phyloP scores from a whole-genome alignment of 2,888 invertebrate genomes.

The Bellardia pandia region DNA sequence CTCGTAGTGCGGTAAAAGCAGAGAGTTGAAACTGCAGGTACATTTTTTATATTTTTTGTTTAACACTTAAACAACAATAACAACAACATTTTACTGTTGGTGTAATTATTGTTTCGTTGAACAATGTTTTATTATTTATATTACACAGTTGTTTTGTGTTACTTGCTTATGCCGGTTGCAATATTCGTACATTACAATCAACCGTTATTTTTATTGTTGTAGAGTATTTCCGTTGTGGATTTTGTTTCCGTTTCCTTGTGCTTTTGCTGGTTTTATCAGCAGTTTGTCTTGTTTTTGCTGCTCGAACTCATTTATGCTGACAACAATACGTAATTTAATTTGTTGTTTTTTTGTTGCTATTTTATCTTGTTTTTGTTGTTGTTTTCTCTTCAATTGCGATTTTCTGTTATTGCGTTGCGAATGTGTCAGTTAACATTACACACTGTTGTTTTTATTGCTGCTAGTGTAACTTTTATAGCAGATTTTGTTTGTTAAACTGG shows the following conservation, averaged over 20 bases:
- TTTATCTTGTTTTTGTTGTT: conserved; percentile 6
- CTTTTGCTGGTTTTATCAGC: not conserved
- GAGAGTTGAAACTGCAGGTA: not conserved
- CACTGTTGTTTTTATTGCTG: not conserved
- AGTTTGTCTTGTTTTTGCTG: conserved; percentile 22
- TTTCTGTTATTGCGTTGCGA: not conserved
- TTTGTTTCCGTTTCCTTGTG: conserved; percentile 46
- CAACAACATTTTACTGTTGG: not conserved
- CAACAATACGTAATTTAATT: conserved; percentile 44
- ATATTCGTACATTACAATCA: conserved; percentile 10
- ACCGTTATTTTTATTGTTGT: conserved; percentile 16
- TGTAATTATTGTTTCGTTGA: not conserved
- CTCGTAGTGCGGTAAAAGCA: not conserved
- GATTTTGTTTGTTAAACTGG: conserved; percentile 8
- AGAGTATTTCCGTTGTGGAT: conserved; percentile 49
- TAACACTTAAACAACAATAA: conserved; percentile 4
- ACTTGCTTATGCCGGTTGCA: not conserved
- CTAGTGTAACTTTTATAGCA: not conserved
- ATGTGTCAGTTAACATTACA: not conserved
- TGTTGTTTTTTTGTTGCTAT: conserved; percentile 3
- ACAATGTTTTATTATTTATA: conserved; percentile 22
- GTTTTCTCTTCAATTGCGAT: not conserved
- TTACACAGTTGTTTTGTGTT: not conserved
- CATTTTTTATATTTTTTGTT: conserved; percentile 34
- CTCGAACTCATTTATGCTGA: conserved; percentile 36